Conservation (phyloP, 2,113 vertebrate species). For the Phocoena sinus region DNA sequence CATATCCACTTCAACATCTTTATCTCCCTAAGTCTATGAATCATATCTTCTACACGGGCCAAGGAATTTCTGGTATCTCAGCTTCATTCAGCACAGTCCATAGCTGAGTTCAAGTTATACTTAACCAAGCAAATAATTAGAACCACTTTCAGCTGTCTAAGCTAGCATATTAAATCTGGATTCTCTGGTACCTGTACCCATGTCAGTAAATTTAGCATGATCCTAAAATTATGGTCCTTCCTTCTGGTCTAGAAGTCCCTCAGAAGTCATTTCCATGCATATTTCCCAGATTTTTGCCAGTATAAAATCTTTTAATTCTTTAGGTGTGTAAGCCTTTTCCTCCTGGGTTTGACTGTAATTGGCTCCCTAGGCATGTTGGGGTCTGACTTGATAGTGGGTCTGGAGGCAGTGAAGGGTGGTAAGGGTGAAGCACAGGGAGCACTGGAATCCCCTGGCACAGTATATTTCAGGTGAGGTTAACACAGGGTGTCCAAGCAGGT, state of each 20-base stretch:
- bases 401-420: not conserved
- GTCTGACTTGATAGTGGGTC: not conserved
- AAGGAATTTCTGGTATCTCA: not conserved
- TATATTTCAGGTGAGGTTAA: not conserved
- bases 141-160: not conserved
- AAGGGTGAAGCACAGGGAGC: not conserved
- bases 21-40: not conserved
- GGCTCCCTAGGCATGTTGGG: not conserved
- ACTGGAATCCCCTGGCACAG: not conserved
- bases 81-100: slow-evolving; percentile 26
- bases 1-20: not conserved
- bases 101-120: not conserved
- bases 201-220: not conserved
- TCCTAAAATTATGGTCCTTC: slow-evolving; percentile 4
- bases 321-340: not conserved
- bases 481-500: not conserved
- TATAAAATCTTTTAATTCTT: not conserved
- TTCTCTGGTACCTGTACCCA: not conserved
- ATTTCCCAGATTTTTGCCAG: not conserved
- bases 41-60: not conserved
- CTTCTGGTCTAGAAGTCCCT: not conserved
- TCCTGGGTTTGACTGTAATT: not conserved
- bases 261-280: not conserved
- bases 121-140: not conserved
- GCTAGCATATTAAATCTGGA: not conserved